Conservation (phyloP, 2,797 vertebrate species). For the Leuciscus waleckii region DNA sequence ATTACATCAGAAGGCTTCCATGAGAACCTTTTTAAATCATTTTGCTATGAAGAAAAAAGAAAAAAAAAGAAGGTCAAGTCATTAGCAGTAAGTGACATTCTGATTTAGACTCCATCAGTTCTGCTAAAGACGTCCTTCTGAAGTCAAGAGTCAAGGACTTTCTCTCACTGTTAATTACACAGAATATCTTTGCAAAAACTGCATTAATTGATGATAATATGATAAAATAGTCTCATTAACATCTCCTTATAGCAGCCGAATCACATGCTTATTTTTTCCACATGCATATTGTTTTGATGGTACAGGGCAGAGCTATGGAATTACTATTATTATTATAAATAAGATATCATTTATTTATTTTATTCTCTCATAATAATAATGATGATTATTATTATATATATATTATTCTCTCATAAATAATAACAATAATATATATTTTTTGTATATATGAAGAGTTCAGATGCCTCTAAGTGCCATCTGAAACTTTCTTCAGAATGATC, state of each 20-base stretch:
- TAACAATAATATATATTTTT: background rate
- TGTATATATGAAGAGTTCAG: background rate
- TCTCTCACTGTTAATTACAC: background rate
- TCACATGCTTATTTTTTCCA: background rate
- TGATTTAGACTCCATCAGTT: background rate
- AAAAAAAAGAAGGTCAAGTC: background rate
- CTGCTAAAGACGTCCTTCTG: background rate
- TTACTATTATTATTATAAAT: background rate
- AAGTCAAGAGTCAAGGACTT: background rate
- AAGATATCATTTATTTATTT: background rate
- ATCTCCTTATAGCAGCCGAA: background rate
- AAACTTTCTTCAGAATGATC: no score
- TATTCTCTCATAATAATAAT: no score
- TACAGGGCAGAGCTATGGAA: background rate
- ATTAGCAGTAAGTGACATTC: constrained; percentile 22
- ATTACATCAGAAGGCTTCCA: background rate
- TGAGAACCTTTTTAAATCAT: background rate
- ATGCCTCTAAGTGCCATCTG: no score
- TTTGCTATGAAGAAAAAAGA: background rate
- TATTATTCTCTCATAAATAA: background rate
- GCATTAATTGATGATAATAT: background rate
- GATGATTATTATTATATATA: no score
- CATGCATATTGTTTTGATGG: background rate
- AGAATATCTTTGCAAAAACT: background rate
- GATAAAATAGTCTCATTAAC: background rate